phyloP scores from a whole-genome alignment of 2,113 vertebrate genomes.

The Lathamus discolor region DNA sequence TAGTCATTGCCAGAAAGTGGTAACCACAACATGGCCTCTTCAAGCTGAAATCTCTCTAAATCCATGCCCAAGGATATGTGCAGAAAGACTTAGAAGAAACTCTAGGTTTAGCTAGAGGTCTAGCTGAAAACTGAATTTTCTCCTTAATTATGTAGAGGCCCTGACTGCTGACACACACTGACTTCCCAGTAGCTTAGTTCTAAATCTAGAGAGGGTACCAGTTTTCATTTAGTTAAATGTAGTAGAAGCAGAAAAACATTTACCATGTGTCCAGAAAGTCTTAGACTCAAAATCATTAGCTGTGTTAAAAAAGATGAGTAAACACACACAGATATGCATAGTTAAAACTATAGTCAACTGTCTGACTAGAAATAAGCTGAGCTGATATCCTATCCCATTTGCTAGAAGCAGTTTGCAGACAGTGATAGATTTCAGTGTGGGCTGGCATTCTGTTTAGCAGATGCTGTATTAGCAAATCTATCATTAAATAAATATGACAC shows the following conservation, averaged over 20 bases:
- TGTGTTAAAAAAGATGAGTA: not conserved
- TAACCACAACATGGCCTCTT: not conserved
- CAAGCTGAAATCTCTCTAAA: not conserved
- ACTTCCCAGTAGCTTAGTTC: not conserved
- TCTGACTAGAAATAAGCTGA: not conserved
- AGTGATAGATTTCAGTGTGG: not conserved
- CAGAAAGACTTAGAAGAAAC: not conserved
- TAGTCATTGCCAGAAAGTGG: not conserved
- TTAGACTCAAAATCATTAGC: not conserved
- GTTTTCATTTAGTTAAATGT: not conserved
- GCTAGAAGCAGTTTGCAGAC: not conserved
- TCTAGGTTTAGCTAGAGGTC: not conserved
- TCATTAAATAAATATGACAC: conserved; percentile 64
- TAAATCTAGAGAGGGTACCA: not conserved
- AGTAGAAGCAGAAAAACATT: not conserved
- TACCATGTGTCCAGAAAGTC: not conserved
- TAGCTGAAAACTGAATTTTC: not conserved
- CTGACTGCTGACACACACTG: not conserved
- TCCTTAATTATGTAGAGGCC: not conserved
- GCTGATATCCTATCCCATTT: not conserved
- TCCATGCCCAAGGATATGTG: not conserved
- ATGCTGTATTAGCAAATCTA: conserved; percentile 21
- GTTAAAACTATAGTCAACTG: not conserved
- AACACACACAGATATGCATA: not conserved
- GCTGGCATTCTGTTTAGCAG: not conserved